A percentile compares a stretch with the other conserved stretches of the same genome.
These are phyloP conservation scores for Ennomos quercinarius DNA, from an alignment of 2,888 invertebrate species.

Conservation along the genomic window DNA sequence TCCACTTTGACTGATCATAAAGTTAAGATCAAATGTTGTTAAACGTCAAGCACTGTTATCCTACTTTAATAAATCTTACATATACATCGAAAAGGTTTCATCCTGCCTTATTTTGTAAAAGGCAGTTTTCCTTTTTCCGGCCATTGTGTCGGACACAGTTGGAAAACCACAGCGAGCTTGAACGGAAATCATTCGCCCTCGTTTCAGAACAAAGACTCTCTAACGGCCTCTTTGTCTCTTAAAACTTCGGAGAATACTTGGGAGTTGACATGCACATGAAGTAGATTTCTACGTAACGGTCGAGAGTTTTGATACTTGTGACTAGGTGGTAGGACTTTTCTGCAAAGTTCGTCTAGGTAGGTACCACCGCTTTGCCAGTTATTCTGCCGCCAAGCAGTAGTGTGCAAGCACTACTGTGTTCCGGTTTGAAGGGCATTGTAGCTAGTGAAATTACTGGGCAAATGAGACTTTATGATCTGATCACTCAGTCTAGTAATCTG, in stretches of 20 bases:
- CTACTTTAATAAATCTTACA: constrained; percentile 47
- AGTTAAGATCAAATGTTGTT: no score
- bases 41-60: background rate
- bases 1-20: no score
- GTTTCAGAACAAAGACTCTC: constrained; percentile 38
- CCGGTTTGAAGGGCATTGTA: no score
- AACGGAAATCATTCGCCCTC: constrained; percentile 37
- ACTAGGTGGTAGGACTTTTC: background rate
- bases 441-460: no score
- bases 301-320: constrained; percentile 4
- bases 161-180: constrained; percentile 38
- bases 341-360: no score
- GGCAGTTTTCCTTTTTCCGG: constrained; percentile 43
- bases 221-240: constrained; percentile 35
- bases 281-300: constrained; percentile 23
- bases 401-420: no score
- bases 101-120: constrained; percentile 44
- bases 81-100: constrained; percentile 39
- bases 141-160: constrained; percentile 39
- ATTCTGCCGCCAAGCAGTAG: no score
- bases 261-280: constrained; percentile 30
- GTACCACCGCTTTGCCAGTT: no score
- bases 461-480: no score
- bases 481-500: no score
- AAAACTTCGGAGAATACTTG: constrained; percentile 26